phyloP scores from a whole-genome alignment of 2,113 vertebrate genomes.

The Halcyon senegalensis region DNA sequence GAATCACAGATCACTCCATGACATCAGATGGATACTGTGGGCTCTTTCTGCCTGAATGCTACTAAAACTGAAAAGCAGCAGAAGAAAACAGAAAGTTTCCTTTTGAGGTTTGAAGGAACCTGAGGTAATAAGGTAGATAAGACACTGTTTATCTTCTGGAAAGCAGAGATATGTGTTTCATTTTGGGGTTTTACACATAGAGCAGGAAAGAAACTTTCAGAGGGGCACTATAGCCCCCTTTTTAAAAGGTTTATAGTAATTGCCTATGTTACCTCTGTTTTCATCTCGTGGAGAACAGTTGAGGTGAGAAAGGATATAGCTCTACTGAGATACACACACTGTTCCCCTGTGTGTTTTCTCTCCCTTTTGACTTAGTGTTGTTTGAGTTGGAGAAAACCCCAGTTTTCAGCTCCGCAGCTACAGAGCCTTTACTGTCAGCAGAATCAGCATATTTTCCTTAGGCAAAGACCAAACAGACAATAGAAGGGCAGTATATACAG shows the following conservation, averaged over 20 bases:
- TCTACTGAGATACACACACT: not conserved
- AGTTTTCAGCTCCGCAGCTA: not conserved
- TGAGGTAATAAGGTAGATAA: not conserved
- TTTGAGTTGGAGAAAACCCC: slow-evolving; percentile 5
- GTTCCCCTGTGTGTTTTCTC: not conserved
- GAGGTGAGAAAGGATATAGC: not conserved
- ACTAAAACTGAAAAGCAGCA: not conserved
- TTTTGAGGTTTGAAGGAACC: not conserved
- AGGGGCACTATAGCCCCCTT: not conserved
- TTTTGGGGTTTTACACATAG: not conserved
- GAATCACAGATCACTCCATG: not conserved
- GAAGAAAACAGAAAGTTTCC: not conserved
- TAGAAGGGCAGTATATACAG: slow-evolving; percentile 9
- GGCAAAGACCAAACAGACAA: slow-evolving; percentile 34
- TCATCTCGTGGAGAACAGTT: not conserved
- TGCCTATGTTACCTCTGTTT: not conserved
- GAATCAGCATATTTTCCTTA: slow-evolving; percentile 42
- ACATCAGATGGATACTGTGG: not conserved
- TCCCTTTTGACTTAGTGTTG: not conserved
- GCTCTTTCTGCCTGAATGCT: not conserved
- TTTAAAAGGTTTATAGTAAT: not conserved
- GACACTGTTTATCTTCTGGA: not conserved
- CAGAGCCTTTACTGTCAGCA: slow-evolving; percentile 28
- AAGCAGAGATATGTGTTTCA: not conserved
- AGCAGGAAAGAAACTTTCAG: not conserved